Evolutionary conservation across 2,113 vertebrate species (phyloP), one percentile per base, ranked within the genome.

Genomic region (Melanocharis versteri): DNA sequence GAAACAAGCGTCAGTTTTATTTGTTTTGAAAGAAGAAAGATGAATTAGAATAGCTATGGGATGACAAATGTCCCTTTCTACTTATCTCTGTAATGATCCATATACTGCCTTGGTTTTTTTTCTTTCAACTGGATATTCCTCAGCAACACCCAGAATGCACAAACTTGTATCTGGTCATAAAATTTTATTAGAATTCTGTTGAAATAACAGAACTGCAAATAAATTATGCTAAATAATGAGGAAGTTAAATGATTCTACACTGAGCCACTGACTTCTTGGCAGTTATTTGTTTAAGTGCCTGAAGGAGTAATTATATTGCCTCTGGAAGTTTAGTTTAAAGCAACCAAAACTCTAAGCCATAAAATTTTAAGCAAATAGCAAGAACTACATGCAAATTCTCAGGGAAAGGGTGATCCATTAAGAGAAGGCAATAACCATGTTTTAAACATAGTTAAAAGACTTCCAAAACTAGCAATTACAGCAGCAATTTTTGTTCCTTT

Each of bases 191-290:
- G 91, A 92, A 92, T 47, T 94, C 47, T 58, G 50, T 54, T 93
- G 73, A 94, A 94, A 91, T 91, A 95, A 90, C 72, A 93, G 35
- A 76, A 83, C 75, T 78, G 91, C 78, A 90, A 92, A 94, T 93
- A 90, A 94, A 96, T 90, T 93, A 97, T 64, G 64, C 60, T 83
- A 90, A 93, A 81, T 89, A 93, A 86, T 33, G 68, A 94, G 47
- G 51, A 93, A 92, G 31, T 77, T 72, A 93, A 97, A 89, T 64
- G 71, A 81, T 90, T 89, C 56, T 92, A 77, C 39, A 54, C 42
- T 81, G 35, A 94, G 83, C 30, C 86, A 80, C 75, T 76, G 66
- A 80, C 70, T 90, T 88, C 71, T 86, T 86, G 83, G 62, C 83
- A 94, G 90, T 75, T 83, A 90, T 90, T 90, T 83, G 71, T 90